These are phyloP conservation scores for Nettapus auritus DNA, from an alignment of 2,113 vertebrate species.

Conservation along the genomic window DNA sequence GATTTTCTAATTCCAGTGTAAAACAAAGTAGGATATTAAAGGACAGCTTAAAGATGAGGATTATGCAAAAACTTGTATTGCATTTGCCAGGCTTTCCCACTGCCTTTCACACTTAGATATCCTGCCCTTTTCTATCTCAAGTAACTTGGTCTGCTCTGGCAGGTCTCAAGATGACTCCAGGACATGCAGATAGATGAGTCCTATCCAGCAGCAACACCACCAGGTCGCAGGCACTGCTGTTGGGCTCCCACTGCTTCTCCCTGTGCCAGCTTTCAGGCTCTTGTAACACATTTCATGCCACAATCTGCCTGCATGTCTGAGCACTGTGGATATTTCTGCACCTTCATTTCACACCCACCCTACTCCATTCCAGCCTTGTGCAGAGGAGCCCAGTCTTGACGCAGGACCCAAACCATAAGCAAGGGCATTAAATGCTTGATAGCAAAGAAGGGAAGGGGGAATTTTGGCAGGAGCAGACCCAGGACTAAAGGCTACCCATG, in stretches of 20 bases:
- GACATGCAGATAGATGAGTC: not conserved
- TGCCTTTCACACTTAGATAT: not conserved
- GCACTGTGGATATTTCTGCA: not conserved
- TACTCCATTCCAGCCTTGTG: not conserved
- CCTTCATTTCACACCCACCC: not conserved
- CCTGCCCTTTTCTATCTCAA: not conserved
- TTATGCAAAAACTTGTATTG: not conserved
- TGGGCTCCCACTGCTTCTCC: not conserved
- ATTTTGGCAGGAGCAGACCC: not conserved
- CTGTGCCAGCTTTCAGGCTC: not conserved
- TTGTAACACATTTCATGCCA: not conserved
- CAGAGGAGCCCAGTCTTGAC: not conserved
- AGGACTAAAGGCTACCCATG: not conserved
- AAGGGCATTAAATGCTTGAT: not conserved
- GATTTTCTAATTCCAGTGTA: slow-evolving; percentile 49
- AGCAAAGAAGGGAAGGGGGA: not conserved
- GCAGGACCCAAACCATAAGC: not conserved
- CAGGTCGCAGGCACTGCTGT: not conserved
- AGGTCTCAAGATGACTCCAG: not conserved
- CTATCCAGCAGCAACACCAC: not conserved
- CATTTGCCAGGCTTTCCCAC: not conserved
- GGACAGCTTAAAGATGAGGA: slow-evolving; percentile 30
- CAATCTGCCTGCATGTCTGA: not conserved
- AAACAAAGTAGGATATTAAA: slow-evolving; percentile 48
- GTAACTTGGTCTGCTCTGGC: not conserved